Evolutionary conservation across 2,113 vertebrate genomes (phyloP).

Genomic region (Desmodus rotundus): DNA sequence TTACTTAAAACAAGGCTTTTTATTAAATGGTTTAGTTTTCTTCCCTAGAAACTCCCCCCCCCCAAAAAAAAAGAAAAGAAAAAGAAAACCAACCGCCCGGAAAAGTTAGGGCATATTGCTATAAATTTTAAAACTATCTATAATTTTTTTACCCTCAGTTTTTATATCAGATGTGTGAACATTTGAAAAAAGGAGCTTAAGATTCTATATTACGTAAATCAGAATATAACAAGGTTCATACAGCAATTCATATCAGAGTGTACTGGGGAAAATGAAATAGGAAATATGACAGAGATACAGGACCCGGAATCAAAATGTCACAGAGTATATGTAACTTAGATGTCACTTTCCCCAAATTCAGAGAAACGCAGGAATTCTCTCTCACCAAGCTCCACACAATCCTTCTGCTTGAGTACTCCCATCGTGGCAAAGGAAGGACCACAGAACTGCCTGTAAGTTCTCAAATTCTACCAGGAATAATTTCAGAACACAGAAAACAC

Average conservation of each 20-base stretch:
- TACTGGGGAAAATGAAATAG: not conserved
- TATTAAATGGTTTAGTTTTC: not conserved
- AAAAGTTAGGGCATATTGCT: not conserved
- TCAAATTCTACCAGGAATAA: not conserved
- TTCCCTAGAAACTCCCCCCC: not conserved
- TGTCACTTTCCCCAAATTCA: not conserved
- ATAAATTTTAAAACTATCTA: not conserved
- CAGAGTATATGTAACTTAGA: not conserved
- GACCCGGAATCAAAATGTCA: not conserved
- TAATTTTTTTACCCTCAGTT: not conserved
- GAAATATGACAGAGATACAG: not conserved
- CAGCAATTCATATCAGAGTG: not conserved
- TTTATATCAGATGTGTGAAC: not conserved
- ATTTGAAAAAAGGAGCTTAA: not conserved
- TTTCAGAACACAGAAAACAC: not conserved
- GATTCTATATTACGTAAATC: not conserved
- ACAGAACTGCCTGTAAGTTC: not conserved
- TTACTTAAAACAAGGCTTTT: not conserved
- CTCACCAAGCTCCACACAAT: not conserved
- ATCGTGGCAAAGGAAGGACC: not conserved
- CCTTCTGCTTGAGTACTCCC: not conserved
- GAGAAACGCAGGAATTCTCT: not conserved
- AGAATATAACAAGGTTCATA: not conserved
- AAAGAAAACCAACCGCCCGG: not conserved
- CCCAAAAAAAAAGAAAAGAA: too few relatives aligned